Evolutionary conservation across 2,888 invertebrate species (phyloP).

Genomic region (Matsumyia berberina): DNA sequence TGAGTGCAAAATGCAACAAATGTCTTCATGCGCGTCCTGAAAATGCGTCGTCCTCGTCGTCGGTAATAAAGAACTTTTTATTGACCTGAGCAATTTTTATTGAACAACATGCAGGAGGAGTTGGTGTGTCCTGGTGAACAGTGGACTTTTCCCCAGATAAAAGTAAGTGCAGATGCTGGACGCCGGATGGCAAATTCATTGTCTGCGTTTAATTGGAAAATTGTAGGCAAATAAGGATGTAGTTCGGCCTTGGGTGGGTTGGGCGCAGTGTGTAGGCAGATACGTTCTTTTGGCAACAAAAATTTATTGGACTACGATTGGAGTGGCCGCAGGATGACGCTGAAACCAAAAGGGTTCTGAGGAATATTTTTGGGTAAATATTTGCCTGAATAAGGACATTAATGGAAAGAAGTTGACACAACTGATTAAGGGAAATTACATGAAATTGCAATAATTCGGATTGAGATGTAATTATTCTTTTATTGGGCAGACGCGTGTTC

Average conservation of each 20-base stretch:
- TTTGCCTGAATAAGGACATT: constrained; percentile 11
- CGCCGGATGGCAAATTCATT: constrained; percentile 67
- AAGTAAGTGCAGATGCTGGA: constrained; percentile 31
- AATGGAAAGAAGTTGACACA: constrained; percentile 23
- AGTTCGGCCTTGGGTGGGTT: neutral
- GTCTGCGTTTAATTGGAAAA: constrained; percentile 68
- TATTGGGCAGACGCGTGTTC: neutral
- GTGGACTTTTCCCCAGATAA: neutral
- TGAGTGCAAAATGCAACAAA: constrained; percentile 50
- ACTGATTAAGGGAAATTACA: constrained; percentile 15
- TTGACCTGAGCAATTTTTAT: constrained; percentile 69
- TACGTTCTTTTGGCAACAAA: constrained; percentile 60
- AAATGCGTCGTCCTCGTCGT: constrained; percentile 13
- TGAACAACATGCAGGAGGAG: constrained; percentile 17
- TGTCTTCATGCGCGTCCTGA: constrained; percentile 31
- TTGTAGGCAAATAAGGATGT: constrained; percentile 50
- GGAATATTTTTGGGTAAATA: constrained; percentile 10
- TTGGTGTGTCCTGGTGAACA: neutral
- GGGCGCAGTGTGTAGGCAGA: constrained; percentile 37
- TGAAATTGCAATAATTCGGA: neutral
- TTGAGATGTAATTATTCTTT: neutral
- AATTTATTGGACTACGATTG: constrained; percentile 49
- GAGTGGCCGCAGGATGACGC: neutral
- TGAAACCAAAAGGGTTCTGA: neutral
- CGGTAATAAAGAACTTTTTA: constrained; percentile 63